Evolutionary conservation across 2,113 vertebrate genomes (phyloP).

Genomic region (Tenrec ecaudatus): DNA sequence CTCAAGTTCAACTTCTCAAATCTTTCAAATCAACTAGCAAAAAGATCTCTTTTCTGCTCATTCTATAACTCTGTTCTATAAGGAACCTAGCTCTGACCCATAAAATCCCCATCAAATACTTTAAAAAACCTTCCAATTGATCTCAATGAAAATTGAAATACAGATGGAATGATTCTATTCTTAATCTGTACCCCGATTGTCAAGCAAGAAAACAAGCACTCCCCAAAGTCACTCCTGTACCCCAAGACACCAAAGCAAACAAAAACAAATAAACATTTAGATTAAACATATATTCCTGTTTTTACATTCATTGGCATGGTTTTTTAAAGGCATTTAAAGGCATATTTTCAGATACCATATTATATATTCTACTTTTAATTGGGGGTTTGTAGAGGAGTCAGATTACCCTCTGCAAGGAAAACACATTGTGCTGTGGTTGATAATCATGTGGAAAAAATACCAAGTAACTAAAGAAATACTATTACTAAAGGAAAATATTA

Average conservation of each 20-base stretch:
- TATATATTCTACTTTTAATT: neutral
- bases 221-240: neutral
- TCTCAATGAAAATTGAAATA: neutral
- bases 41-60: neutral
- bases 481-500: constrained; percentile 22
- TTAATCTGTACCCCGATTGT: neutral
- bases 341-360: too few species aligned
- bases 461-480: neutral
- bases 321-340: too few species aligned
- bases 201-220: neutral
- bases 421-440: too few species aligned
- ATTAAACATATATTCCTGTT: neutral
- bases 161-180: neutral
- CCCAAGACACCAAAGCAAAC: neutral
- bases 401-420: neutral
- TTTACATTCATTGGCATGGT: too few species aligned
- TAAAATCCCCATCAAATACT: neutral
- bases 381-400: too few species aligned
- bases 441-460: neutral
- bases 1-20: neutral
- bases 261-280: neutral
- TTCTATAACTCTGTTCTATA: neutral
- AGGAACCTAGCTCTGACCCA: neutral
- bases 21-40: constrained; percentile 1
- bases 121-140: neutral